Base-by-base conservation (phyloP, 2,888 invertebrate species). In the Ligdia adustata region DNA sequence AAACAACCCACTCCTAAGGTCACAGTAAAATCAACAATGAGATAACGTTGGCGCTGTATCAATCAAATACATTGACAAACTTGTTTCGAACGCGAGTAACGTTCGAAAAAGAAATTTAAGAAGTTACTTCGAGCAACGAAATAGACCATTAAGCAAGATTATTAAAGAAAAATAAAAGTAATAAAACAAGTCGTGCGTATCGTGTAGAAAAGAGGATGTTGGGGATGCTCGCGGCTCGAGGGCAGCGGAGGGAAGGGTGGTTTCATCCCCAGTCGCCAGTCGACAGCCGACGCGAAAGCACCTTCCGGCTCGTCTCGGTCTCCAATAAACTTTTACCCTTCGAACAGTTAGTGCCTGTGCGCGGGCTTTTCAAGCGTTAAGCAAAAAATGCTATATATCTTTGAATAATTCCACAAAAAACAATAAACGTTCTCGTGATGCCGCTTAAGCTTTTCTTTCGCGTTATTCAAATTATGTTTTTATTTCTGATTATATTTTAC, bases 131-230 rank as follows among this genome's bases (percentile, higher is more conserved):
- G 72, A 77, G 69, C 71, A 69, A 78, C 71, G 75, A 79, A 82
- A 83, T 82, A 82, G 75, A 79, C 79, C 79, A 82, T 82, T 81
- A 80, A 77, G 81, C 76, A 80, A 77, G 79, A 82, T 83, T 82
- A 85, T 85, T 85, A 82, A 85, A 84, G 81, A 84, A 85, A 85
- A 82, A 85, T 83, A 84, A 82, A 83, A 83, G 80, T 78, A 82
- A 82, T 85, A 81, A 84, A 85, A 82, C 72, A 79, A 84, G 79
- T 78, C 79, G 80, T 83, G 75, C 77, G 77, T 77, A 79, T 72
- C 75, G 69, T 75, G 75, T 73, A 72, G 67, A 69, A 72, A 69
- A 74, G 73, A 72, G 72, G 67, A 71, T 71, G 64, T 64, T 56
- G 64, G 65, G 64, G 64, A 61, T 47, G 61, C 40, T 57, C 42